Evolutionary conservation across 2,113 vertebrate genomes (phyloP).

Genomic region (Micromys minutus): DNA sequence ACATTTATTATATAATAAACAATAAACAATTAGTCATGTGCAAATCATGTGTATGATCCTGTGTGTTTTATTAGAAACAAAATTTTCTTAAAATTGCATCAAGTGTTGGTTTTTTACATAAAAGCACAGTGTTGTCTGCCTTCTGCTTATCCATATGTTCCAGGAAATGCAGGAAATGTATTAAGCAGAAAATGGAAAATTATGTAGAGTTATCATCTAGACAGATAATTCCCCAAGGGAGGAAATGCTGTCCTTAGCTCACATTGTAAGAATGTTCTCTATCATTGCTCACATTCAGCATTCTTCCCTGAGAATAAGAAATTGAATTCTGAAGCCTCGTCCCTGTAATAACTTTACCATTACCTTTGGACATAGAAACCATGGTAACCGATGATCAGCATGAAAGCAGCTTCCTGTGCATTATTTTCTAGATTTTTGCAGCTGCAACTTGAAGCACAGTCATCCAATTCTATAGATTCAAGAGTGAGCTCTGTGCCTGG

Average conservation of each 20-base stretch:
- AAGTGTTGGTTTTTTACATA: not conserved
- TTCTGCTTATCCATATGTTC: not conserved
- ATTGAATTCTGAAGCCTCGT: not conserved
- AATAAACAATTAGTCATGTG: not conserved
- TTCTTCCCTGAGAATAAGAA: not conserved
- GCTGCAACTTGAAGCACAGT: not conserved
- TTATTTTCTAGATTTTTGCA: conserved; percentile 39
- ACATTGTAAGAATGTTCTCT: not conserved
- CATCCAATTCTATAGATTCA: not conserved
- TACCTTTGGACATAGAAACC: conserved; percentile 63
- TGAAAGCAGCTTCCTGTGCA: not conserved
- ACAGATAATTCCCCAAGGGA: not conserved
- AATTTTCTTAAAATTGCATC: not conserved
- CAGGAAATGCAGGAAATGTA: not conserved
- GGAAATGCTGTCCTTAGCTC: not conserved
- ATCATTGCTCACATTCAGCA: not conserved
- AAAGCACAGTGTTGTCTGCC: not conserved
- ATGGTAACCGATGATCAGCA: conserved; percentile 52
- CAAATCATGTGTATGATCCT: not conserved
- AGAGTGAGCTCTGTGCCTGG: conserved; percentile 51
- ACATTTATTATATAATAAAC: not conserved
- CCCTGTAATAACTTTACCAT: not conserved
- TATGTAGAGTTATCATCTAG: not conserved
- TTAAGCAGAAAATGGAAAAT: not conserved
- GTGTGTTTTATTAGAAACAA: conserved; percentile 4